A percentile compares a stretch with the other conserved stretches of the same genome.
These are phyloP conservation scores for Sinopyrophorus schimmeli DNA, from an alignment of 2,888 invertebrate genomes.

Conservation along the genomic window DNA sequence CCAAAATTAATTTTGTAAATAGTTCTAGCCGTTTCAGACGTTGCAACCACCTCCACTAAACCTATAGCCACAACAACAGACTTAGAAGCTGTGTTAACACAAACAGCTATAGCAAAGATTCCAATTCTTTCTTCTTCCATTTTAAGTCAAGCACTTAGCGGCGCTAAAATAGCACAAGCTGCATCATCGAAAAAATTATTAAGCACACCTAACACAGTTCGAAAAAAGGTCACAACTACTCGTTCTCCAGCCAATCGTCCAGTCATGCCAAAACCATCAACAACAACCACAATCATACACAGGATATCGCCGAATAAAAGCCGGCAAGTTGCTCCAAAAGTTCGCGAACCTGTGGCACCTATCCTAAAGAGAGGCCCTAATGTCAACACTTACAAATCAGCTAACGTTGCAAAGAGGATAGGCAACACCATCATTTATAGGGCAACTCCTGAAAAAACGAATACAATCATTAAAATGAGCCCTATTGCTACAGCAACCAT, in stretches of 20 bases:
- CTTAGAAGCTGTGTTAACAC: not conserved
- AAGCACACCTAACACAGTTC: constrained; percentile 38
- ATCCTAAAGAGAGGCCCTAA: constrained; percentile 21
- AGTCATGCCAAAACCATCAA: constrained; percentile 6
- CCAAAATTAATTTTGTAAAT: not conserved
- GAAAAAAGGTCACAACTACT: constrained; percentile 43
- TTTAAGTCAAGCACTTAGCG: constrained; percentile 49
- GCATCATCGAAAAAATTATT: constrained; percentile 37
- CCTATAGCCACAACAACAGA: too few relatives aligned
- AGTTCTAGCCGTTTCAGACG: not conserved
- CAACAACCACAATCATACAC: constrained; percentile 23
- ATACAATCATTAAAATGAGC: constrained; percentile 1
- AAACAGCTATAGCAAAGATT: constrained; percentile 6
- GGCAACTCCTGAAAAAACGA: constrained; percentile 13
- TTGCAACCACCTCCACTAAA: constrained; percentile 45
- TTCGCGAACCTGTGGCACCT: constrained; percentile 35
- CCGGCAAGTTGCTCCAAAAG: constrained; percentile 3
- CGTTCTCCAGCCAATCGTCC: constrained; percentile 32
- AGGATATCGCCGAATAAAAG: constrained; percentile 17
- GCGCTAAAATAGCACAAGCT: constrained; percentile 41
- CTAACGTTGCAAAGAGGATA: constrained; percentile 39
- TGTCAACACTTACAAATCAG: constrained; percentile 23
- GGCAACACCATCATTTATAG: constrained; percentile 44
- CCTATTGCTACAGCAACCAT: constrained; percentile 5
- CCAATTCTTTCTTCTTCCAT: too few relatives aligned